These are phyloP conservation scores for Diaphora mendica DNA, from an alignment of 2,888 invertebrate genomes.

Conservation along the genomic window DNA sequence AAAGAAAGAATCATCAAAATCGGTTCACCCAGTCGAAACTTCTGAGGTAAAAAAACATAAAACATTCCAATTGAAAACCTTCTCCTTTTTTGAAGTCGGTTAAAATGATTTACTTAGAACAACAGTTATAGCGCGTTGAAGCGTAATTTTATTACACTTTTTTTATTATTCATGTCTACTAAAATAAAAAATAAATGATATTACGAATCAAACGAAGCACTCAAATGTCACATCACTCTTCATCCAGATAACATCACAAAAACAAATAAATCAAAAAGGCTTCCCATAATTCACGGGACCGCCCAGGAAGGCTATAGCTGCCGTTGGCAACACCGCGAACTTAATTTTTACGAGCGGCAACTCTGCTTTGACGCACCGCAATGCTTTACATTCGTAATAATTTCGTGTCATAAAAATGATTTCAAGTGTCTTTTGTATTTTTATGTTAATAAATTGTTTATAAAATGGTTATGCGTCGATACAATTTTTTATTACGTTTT, in stretches of 20 bases:
- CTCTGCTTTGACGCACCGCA: constrained; percentile 47
- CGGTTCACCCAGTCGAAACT: too few relatives aligned
- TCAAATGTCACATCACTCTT: constrained; percentile 46
- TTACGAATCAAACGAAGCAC: constrained; percentile 7
- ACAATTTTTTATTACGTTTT: background rate
- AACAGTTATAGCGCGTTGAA: background rate
- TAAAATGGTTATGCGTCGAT: background rate
- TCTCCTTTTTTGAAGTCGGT: too few relatives aligned
- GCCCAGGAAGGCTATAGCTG: constrained; percentile 49
- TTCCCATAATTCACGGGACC: constrained; percentile 54
- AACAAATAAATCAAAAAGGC: constrained; percentile 45
- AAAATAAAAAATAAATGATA: background rate
- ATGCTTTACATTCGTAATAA: constrained; percentile 41
- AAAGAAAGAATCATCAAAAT: too few relatives aligned
- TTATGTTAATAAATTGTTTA: background rate
- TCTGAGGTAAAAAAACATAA: too few relatives aligned
- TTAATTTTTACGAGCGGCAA: constrained; percentile 55
- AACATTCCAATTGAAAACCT: too few relatives aligned
- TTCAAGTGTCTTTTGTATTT: background rate
- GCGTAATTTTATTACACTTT: background rate
- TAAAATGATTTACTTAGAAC: too few relatives aligned
- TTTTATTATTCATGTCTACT: background rate
- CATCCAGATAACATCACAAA: constrained; percentile 37
- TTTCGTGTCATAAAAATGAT: background rate
- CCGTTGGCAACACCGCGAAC: constrained; percentile 44